Evolutionary conservation across 2,888 invertebrate genomes (phyloP), one percentile per base, ranked within the genome.

Genomic region (Cantharis rufa): DNA sequence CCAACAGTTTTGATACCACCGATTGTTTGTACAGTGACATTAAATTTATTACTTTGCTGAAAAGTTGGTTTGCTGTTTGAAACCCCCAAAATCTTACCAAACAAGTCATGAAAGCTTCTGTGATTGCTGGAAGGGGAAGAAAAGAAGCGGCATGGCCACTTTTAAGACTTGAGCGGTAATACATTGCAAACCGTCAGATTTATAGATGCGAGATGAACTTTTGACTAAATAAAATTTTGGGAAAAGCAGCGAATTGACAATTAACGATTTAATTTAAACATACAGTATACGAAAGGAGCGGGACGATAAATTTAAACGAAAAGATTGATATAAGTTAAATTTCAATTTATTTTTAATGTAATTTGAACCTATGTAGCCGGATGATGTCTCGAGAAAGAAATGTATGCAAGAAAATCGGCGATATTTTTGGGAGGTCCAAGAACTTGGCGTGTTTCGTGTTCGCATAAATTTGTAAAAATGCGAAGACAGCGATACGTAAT

Each of bases 21-120:
- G 83, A 81, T 81, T 75, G 79, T 79, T 82, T 70, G 75, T 78
- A 76, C 76, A 74, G 80, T 80, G 84, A 84, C 84, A 83, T 81
- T 81, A 81, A 81, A 86, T 86, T 87, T 86, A 86, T 86, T 82
- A 82, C 85, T 82, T 82, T 83, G 84, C 83, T 82, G 86, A 86
- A 86, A 86, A 85, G 85, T 86, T 83, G 84, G 85, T 83, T 84
- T 84, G 85, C 82, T 82, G 83, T 84, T 83, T 82, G 82, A 85
- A 85, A 85, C 84, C 83, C 84, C 85, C 85, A 83, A 86, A 85
- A 85, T 81, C 83, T 82, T 70, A 83, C 84, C 84, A 84, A 84
- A 85, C 85, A 83, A 83, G 85, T 85, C 84, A 80, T 78, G 79
- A 75, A 80, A 71, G 80, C 81, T 77, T 80, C 79, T 74, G 80